Percentiles rank a stretch among this genome's conserved stretches.
phyloP scores from a whole-genome alignment of 2,888 invertebrate species.

The Cryptocephalus primarius region DNA sequence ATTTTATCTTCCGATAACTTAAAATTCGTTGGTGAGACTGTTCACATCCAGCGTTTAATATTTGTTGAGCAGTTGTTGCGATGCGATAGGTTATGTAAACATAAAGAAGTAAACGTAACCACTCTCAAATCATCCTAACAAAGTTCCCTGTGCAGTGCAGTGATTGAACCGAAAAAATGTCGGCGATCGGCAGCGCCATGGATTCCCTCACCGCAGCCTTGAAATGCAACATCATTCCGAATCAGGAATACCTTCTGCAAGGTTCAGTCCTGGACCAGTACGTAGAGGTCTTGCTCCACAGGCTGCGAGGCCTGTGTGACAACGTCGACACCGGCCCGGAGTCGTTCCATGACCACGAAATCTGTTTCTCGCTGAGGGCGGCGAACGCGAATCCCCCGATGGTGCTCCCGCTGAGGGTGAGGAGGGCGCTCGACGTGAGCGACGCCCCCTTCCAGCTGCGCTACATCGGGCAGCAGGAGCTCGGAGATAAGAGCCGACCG shows the following conservation, averaged over 20 bases:
- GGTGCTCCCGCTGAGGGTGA: conserved; percentile 61
- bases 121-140: no score
- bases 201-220: conserved; percentile 69
- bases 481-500: conserved; percentile 79
- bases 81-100: no score
- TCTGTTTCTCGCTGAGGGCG: conserved; percentile 71
- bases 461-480: conserved; percentile 84
- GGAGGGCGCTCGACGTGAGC: conserved; percentile 71
- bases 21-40: no score
- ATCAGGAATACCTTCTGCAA: conserved; percentile 87
- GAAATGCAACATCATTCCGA: conserved; percentile 78
- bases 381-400: conserved; percentile 43
- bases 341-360: conserved; percentile 87
- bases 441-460: conserved; percentile 83
- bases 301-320: conserved; percentile 84
- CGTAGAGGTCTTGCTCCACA: conserved; percentile 81
- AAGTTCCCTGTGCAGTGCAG: no score
- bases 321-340: conserved; percentile 86
- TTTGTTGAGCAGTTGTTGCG: no score
- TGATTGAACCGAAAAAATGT: conserved; percentile 11
- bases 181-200: conserved; percentile 51
- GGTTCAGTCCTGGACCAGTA: conserved; percentile 88
- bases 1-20: no score
- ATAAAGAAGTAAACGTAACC: no score
- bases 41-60: no score